Base-by-base conservation (phyloP, 2,113 vertebrate genomes). In the Phylloscopus trochiloides region DNA sequence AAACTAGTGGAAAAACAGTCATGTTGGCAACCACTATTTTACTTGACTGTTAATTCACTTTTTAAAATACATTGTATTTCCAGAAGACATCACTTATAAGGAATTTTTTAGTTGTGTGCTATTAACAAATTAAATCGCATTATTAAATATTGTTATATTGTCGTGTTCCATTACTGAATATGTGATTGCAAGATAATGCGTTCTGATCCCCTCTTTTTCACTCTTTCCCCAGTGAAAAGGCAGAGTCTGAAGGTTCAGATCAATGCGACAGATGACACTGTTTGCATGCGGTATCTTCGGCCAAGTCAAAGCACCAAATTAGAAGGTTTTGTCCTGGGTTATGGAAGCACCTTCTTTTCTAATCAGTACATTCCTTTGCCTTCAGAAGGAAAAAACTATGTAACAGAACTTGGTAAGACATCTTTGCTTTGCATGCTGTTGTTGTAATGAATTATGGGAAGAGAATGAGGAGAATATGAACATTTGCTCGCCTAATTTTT, bases 241-340 rank as follows among this genome's bases (percentile, higher is more conserved):
- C 98, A 99, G 94, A 99, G 96, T 92, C 98, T 99, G 97, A 99
- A 99, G 96, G 99, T 99, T 79, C 98, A 98, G 57, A 99, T 99
- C 97, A 99, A 98, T 36, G 98, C 98, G 38, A 99, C 98, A 32
- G 98, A 98, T 66, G 99, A 99, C 98, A 99, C 99, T 3, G 98
- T 99, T 40, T 95, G 98, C 75, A 98, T 99, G 98, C 99, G 98
- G 94, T 99, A 99, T 88, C 91, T 99, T 82, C 98, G 97, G 58
- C 98, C 98, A 55, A 98, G 95, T 57, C 96, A 98, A 42, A 98
- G 98, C 78, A 98, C 98, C 72, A 99, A 98, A 90, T 97, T 99
- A 9, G 98, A 99, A 97, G 99, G 99, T 34, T 99, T 99, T 97
- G 98, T 99, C 94, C 94, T 99, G 96, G 99, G 99, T 48, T 99